These are phyloP conservation scores for Himantopus leucocephalus DNA, from an alignment of 2,113 vertebrate species.

Conservation along the genomic window DNA sequence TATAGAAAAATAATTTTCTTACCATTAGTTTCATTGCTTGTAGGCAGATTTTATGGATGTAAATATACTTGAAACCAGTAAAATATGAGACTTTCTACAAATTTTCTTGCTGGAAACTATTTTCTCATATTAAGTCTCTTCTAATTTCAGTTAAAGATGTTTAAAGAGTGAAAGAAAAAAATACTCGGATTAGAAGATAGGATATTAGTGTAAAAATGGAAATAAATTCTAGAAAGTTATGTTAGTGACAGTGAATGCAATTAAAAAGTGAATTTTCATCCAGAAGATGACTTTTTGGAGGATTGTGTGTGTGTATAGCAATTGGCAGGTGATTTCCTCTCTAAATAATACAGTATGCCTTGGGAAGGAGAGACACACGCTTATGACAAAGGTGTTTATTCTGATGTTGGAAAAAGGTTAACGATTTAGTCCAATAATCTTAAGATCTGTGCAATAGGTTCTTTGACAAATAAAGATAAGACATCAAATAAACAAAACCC, in stretches of 20 bases:
- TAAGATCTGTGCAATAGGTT: neutral
- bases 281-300: neutral
- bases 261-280: neutral
- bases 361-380: neutral
- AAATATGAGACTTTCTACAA: neutral
- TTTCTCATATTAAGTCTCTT: neutral
- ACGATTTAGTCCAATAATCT: neutral
- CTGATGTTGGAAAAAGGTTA: neutral
- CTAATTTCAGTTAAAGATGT: neutral
- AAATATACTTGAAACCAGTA: neutral
- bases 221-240: neutral
- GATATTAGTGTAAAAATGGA: neutral
- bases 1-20: neutral
- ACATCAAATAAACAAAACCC: neutral
- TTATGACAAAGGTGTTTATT: neutral
- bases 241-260: neutral
- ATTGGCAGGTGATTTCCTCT: neutral
- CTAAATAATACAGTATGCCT: neutral
- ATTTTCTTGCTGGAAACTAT: neutral
- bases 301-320: neutral
- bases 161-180: neutral
- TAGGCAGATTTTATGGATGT: neutral
- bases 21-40: neutral
- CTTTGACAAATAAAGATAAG: neutral
- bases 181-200: neutral